Evolutionary conservation across 1,140 invertebrate species (phyloP).

Genomic region (Lineus longissimus): DNA sequence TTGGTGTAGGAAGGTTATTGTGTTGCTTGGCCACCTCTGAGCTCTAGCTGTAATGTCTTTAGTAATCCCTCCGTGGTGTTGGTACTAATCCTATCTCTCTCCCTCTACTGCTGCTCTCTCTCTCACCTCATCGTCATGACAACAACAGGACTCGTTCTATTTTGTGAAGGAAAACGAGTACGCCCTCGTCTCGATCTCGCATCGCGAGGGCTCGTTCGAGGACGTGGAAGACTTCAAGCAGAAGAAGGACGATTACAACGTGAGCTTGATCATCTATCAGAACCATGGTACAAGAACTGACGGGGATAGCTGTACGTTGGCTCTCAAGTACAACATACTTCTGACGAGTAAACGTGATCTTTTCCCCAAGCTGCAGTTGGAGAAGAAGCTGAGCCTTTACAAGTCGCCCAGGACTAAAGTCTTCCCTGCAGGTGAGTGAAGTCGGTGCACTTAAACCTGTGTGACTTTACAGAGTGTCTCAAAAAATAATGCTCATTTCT

Average conservation of each 20-base stretch:
- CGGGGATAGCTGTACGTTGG: constrained; percentile 52
- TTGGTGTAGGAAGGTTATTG: too few species aligned
- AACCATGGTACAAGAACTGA: constrained; percentile 17
- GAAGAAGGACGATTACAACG: constrained; percentile 65
- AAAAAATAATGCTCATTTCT: too few species aligned
- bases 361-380: constrained; percentile 65
- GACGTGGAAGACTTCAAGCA: constrained; percentile 64
- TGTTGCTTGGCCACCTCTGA: too few species aligned
- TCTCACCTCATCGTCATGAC: background rate
- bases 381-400: constrained; percentile 65
- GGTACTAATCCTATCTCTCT: background rate
- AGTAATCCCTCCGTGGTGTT: background rate
- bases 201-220: constrained; percentile 60
- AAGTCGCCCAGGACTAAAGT: constrained; percentile 34
- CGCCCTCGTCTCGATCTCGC: constrained; percentile 59
- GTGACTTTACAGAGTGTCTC: too few species aligned
- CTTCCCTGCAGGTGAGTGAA: constrained; percentile 3
- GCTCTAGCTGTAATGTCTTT: background rate
- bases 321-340: constrained; percentile 71
- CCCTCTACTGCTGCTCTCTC: background rate
- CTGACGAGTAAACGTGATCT: constrained; percentile 67
- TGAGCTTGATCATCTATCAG: constrained; percentile 66
- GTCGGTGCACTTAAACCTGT: too few species aligned
- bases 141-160: too few species aligned
- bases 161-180: constrained; percentile 56